A percentile compares a stretch with the other conserved stretches of the same genome.
Evolutionary conservation across 2,113 vertebrate genomes (phyloP).

Genomic region (Percina caprodes): DNA sequence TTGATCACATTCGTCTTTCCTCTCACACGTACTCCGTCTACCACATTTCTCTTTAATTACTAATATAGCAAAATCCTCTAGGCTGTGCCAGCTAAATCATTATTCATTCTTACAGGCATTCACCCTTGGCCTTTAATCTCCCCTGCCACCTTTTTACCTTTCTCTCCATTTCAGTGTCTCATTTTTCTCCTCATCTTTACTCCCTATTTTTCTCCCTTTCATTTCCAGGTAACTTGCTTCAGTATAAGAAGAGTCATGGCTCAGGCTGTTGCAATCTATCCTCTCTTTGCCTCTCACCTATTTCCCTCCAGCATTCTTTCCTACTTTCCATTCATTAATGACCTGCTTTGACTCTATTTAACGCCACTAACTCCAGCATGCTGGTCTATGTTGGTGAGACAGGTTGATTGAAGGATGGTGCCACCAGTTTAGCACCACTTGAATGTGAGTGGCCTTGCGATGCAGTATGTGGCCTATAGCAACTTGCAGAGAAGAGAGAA

Average conservation of each 20-base stretch:
- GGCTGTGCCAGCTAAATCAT: constrained; percentile 34
- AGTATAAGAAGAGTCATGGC: constrained; percentile 22
- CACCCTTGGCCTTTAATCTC: constrained; percentile 21
- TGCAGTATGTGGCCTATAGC: not conserved
- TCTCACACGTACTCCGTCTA: constrained; percentile 5
- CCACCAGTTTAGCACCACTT: constrained; percentile 38
- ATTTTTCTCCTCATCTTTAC: constrained; percentile 41
- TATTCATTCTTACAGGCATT: constrained; percentile 50
- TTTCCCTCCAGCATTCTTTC: constrained; percentile 20
- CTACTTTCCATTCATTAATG: constrained; percentile 39
- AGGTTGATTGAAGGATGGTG: constrained; percentile 33
- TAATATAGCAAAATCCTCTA: constrained; percentile 30
- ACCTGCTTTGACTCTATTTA: constrained; percentile 23
- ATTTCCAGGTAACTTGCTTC: constrained; percentile 28
- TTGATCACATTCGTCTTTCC: constrained; percentile 27
- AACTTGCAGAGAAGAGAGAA: not conserved
- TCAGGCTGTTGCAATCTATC: constrained; percentile 7
- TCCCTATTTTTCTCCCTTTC: constrained; percentile 20
- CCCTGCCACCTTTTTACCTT: constrained; percentile 27
- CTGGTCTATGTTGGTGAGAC: constrained; percentile 8
- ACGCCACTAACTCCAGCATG: not conserved
- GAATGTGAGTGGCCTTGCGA: constrained; percentile 29
- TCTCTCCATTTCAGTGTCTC: constrained; percentile 7
- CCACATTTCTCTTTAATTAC: constrained; percentile 31
- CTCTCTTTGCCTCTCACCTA: not conserved